Percentiles rank a stretch among this genome's conserved stretches.
phyloP scores from a whole-genome alignment of 2,797 vertebrate genomes.

The Spheniscus humboldti region DNA sequence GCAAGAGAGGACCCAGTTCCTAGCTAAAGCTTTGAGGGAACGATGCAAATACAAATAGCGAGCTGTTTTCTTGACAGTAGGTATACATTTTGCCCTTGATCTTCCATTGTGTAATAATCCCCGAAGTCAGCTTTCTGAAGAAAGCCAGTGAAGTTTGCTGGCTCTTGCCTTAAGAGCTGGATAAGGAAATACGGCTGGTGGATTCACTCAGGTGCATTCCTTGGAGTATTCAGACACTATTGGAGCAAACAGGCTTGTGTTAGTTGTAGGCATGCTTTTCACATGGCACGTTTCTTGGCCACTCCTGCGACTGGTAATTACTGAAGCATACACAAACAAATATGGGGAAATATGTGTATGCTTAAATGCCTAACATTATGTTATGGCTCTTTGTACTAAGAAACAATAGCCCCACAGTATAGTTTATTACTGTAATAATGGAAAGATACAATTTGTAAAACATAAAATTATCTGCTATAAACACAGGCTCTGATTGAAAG shows the following conservation, averaged over 20 bases:
- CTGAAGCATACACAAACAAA: background rate
- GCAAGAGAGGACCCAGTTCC: background rate
- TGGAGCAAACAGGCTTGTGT: background rate
- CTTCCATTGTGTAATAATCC: background rate
- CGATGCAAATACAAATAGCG: accelerated
- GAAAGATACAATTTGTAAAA: conserved; percentile 18
- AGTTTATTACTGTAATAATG: background rate
- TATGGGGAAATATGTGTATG: background rate
- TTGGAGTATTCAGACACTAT: background rate
- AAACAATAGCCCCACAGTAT: background rate
- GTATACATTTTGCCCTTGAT: background rate
- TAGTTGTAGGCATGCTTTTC: background rate
- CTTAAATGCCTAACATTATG: background rate
- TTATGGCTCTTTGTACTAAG: background rate
- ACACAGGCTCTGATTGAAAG: background rate
- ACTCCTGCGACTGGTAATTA: background rate
- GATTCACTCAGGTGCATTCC: background rate
- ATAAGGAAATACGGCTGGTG: background rate
- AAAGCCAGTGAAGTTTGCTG: background rate
- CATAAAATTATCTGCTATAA: background rate
- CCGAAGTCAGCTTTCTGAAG: background rate
- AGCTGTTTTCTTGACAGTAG: background rate
- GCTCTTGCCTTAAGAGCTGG: background rate
- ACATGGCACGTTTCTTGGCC: background rate
- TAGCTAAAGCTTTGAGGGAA: background rate